Conservation (phyloP, 2,113 vertebrate genomes). For the Uria aalge region DNA sequence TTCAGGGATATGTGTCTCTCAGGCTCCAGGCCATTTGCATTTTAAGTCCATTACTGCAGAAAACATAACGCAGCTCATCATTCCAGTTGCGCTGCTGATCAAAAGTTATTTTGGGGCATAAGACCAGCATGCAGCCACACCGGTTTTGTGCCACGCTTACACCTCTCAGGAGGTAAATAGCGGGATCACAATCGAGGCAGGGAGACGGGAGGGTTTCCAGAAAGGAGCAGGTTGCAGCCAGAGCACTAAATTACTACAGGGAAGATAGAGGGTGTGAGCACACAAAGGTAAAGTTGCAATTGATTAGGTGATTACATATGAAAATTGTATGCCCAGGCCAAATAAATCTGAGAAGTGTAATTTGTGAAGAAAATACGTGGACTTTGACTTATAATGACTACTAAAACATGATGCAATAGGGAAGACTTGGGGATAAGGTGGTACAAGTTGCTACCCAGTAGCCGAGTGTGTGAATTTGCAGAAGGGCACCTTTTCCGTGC, state of each 20-base stretch:
- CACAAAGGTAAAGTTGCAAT: background rate
- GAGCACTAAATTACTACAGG: background rate
- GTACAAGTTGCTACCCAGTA: background rate
- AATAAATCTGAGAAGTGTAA: background rate
- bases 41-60: background rate
- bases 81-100: fast-evolving
- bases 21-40: background rate
- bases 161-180: fast-evolving
- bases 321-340: background rate
- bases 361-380: background rate
- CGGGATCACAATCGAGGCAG: background rate
- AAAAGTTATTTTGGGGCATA: background rate
- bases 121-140: background rate
- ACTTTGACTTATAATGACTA: background rate
- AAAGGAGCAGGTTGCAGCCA: background rate
- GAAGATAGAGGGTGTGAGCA: background rate
- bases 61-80: background rate
- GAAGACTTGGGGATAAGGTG: background rate
- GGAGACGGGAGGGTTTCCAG: background rate
- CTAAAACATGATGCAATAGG: background rate
- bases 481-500: background rate
- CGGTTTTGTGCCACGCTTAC: background rate
- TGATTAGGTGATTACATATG: background rate
- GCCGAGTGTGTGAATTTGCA: background rate
- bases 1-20: background rate